These are phyloP conservation scores for Epicampocera succincta DNA, from an alignment of 2,888 invertebrate genomes.

Conservation along the genomic window DNA sequence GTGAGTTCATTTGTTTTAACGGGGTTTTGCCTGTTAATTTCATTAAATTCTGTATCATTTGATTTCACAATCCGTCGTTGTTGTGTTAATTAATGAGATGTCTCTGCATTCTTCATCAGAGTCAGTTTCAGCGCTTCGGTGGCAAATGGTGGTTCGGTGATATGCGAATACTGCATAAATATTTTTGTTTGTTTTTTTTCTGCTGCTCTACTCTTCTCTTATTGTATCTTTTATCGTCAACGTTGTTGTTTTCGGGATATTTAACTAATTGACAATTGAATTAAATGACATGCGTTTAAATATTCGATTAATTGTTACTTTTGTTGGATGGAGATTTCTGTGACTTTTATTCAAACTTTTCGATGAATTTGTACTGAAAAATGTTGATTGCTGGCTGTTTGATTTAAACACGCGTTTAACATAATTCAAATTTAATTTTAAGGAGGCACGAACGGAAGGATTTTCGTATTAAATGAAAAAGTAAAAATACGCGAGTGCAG, in stretches of 20 bases:
- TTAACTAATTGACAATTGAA: slow-evolving; percentile 67
- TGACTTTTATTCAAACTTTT: slow-evolving; percentile 53
- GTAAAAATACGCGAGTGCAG: no score
- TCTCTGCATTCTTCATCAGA: slow-evolving; percentile 9
- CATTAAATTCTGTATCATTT: slow-evolving; percentile 15
- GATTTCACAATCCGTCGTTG: slow-evolving; percentile 5
- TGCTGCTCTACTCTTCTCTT: background rate
- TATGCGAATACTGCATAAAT: slow-evolving; percentile 6
- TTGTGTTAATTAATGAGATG: slow-evolving; percentile 22
- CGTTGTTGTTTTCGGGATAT: slow-evolving; percentile 25
- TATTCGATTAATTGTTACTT: slow-evolving; percentile 60
- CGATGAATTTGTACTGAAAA: slow-evolving; percentile 18
- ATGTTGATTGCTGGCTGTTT: background rate
- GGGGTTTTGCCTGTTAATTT: slow-evolving; percentile 22
- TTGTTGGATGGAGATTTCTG: slow-evolving; percentile 59
- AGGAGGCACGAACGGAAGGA: no score
- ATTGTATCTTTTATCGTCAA: background rate
- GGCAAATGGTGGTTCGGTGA: slow-evolving; percentile 15
- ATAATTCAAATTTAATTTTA: background rate
- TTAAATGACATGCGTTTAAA: slow-evolving; percentile 65
- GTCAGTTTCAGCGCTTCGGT: slow-evolving; percentile 14
- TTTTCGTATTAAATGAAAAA: no score
- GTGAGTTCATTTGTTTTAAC: background rate
- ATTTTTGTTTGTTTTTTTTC: background rate
- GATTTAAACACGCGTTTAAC: no score